phyloP scores from a whole-genome alignment of 2,888 invertebrate species.

The Apomyelois bistriatella region DNA sequence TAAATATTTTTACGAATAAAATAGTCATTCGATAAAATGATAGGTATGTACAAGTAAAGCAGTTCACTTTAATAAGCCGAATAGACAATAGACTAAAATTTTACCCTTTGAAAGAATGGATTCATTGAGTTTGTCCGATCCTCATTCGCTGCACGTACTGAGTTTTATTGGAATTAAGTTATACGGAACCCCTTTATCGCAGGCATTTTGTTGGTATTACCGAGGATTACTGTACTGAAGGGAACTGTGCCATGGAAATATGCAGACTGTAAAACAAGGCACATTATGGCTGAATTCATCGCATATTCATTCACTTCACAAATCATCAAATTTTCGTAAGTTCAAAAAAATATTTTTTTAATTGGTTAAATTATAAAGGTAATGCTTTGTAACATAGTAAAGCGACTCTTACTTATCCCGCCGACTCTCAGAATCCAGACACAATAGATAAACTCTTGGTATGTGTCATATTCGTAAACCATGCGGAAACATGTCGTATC shows the following conservation, averaged over 20 bases:
- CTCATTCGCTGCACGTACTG: constrained; percentile 64
- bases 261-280: constrained; percentile 22
- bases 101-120: constrained; percentile 29
- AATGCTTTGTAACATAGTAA: too few relatives aligned
- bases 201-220: constrained; percentile 59
- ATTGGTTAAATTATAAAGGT: too few relatives aligned
- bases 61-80: neutral
- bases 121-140: constrained; percentile 32
- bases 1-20: too few relatives aligned
- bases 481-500: too few relatives aligned
- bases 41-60: neutral
- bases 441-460: too few relatives aligned
- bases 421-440: too few relatives aligned
- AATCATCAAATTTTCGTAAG: neutral
- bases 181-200: constrained; percentile 63
- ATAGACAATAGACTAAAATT: constrained; percentile 11
- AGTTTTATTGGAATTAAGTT: constrained; percentile 75
- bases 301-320: neutral
- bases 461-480: too few relatives aligned
- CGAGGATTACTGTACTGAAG: constrained; percentile 47
- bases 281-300: constrained; percentile 20
- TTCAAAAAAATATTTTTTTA: too few relatives aligned
- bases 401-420: too few relatives aligned
- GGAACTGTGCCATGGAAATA: constrained; percentile 39
- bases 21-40: neutral